Base-by-base conservation (phyloP, 2,888 invertebrate genomes). In the Holacanthella duospinosa region DNA sequence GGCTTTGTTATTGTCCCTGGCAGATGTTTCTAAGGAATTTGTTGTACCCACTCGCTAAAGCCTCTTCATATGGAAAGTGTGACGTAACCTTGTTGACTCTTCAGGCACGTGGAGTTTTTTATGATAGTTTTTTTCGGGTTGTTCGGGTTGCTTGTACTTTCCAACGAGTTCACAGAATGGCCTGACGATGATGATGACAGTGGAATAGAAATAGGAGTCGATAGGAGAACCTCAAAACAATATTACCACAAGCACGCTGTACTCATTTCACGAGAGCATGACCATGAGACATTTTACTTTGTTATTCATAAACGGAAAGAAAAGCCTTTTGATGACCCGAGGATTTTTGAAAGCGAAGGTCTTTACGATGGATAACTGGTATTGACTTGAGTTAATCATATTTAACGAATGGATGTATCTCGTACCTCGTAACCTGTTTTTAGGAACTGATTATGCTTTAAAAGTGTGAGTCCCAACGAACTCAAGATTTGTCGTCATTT, bases 101-200 rank as follows among this genome's bases (percentile, higher is more conserved):
- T 48, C 4, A 9, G 48, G 48, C 48, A 48, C 48, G 21, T 48
- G 48, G 48, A 48, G 48, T 9, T n/a, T 9, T 48, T 48, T 48
- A n/a, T n/a, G n/a, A n/a, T 48, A 48, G 12, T 48, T 48, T 21
- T 48, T 21, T 48, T 48, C 21, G 48, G 48, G 48, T 21, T n/a
- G 16, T 48, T 48, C 48, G 48, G 48, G 21, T 48, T 48, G 48
- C 19, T 48, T 9, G 48, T 48, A 48, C 48, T 48, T 48, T 48
- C 48, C 48, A 9, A 48, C 6, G 16, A 6, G 16, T 16, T 36
- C 36, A 6, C 6, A 36, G 6, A 36, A 36, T 36, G 16, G 9
- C n/a, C n/a, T n/a, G n/a, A n/a, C n/a, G n/a, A 16, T 36, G 36
- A 12, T 36, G 36, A 12, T 36, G 36, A 36, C 36, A 36, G 36